Evolutionary conservation across 2,888 invertebrate species (phyloP), one percentile per base, ranked within the genome.

Genomic region (Callyntrura sp.): DNA sequence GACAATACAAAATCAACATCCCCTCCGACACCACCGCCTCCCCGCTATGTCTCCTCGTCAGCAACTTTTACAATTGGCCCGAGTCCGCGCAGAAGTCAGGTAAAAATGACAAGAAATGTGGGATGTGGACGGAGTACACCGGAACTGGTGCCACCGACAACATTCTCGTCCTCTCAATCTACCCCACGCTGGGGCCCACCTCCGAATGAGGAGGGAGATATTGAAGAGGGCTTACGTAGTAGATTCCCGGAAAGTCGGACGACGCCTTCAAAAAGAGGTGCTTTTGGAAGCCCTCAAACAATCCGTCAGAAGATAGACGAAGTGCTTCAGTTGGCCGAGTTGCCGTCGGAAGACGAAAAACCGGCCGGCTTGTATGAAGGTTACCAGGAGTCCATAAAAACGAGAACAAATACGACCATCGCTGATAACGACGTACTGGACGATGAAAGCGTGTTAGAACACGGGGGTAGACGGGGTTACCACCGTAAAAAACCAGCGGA

Each of bases 351-450:
- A 48, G 73, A 73, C n/a, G 73, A 73, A 48, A 73, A 48, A 25
- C 73, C 73, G 17, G 73, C 73, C 0, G 73, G 73, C 23, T 20
- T 73, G 9, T 73, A 73, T 23, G 73, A 73, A 73, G 73, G 73
- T 3, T 73, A 48, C 48, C 48, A 73, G 48, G 48, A 45, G 23
- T 73, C 73, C 0, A 48, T 73, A 20, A 73, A 73, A 25, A 48
- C n/a, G 48, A 12, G 25, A 14, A 55, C 9, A 20, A n/a, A 14
- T 6, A n/a, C 11, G 5, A 11, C 45, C 45, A 11, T 55, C 55
- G 6, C 70, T 12, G 73, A 73, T 1, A 68, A 68, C 9, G 68
- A 35, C n/a, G 68, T n/a, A n/a, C n/a, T 28, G 68, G 35, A 68
- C 9, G 68, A 35, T 14, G 35, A 35, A 12, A 68, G 68, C 14